Conservation (phyloP, 2,797 vertebrate genomes). For the Acipenser transmontanus region DNA sequence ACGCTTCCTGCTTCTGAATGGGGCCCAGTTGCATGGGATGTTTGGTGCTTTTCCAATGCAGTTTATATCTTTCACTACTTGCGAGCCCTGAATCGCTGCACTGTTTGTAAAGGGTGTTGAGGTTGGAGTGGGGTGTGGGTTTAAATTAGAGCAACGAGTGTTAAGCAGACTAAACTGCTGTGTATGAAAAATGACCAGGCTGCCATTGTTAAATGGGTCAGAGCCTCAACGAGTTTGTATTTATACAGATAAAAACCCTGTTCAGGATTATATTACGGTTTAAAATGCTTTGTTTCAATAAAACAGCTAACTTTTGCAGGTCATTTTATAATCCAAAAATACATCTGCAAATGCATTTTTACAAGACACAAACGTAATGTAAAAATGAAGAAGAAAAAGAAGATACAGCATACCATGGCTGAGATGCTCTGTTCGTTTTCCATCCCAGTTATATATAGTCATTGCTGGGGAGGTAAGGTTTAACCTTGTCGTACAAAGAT, state of each 20-base stretch:
- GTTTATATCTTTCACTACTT: slow-evolving; percentile 64
- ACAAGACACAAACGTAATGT: slow-evolving; percentile 5
- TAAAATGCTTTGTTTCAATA: too few relatives aligned
- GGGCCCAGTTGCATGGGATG: slow-evolving; percentile 53
- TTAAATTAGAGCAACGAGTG: background rate
- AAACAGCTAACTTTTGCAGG: too few relatives aligned
- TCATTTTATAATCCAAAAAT: too few relatives aligned
- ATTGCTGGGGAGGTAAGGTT: slow-evolving; percentile 29
- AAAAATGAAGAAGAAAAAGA: background rate
- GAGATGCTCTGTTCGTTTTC: slow-evolving; percentile 31
- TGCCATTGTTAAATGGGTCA: too few relatives aligned
- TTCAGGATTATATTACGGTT: too few relatives aligned
- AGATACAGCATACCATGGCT: slow-evolving; percentile 27
- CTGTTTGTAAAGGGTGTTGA: slow-evolving; percentile 27
- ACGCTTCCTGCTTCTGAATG: slow-evolving; percentile 90
- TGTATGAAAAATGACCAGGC: background rate
- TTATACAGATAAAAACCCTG: too few relatives aligned
- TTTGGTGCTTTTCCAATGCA: slow-evolving; percentile 79
- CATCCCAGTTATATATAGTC: slow-evolving; percentile 23
- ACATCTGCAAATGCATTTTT: too few relatives aligned
- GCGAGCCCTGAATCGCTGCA: slow-evolving; percentile 34
- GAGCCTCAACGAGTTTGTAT: too few relatives aligned
- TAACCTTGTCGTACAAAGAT: slow-evolving; percentile 30
- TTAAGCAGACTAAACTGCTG: background rate
- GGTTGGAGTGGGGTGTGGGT: slow-evolving; percentile 22